A percentile compares a stretch with the other conserved stretches of the same genome.
phyloP scores from a whole-genome alignment of 2,888 invertebrate species.

The Andricus curvator region DNA sequence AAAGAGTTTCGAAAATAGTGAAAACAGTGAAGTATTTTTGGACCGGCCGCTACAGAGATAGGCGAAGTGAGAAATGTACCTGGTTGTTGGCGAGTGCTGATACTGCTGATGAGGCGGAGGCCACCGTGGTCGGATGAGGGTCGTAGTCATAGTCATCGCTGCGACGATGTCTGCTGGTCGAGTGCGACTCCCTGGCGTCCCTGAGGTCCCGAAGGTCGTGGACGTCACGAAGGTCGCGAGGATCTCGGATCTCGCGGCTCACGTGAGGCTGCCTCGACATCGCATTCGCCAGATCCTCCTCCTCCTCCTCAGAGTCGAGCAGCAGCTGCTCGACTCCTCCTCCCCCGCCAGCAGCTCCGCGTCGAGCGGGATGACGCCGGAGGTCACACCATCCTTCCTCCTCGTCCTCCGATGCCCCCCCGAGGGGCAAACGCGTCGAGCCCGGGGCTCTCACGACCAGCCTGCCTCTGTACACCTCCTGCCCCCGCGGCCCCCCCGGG shows the following conservation, averaged over 20 bases:
- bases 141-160: slow-evolving; percentile 70
- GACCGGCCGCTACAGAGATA: no score
- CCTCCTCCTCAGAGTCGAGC: slow-evolving; percentile 77
- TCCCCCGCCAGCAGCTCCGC: slow-evolving; percentile 62
- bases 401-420: slow-evolving; percentile 73
- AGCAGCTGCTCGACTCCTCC: slow-evolving; percentile 72
- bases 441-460: slow-evolving; percentile 75
- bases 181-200: slow-evolving; percentile 61
- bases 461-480: slow-evolving; percentile 56
- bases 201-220: slow-evolving; percentile 55
- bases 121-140: slow-evolving; percentile 58
- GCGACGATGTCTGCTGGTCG: slow-evolving; percentile 59
- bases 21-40: no score
- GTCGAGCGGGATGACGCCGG: slow-evolving; percentile 72
- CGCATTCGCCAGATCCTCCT: slow-evolving; percentile 68
- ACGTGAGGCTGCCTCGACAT: slow-evolving; percentile 70
- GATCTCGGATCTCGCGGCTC: slow-evolving; percentile 62
- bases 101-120: slow-evolving; percentile 64
- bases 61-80: slow-evolving; percentile 60
- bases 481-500: slow-evolving; percentile 68
- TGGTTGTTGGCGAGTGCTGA: slow-evolving; percentile 69
- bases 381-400: slow-evolving; percentile 76
- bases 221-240: slow-evolving; percentile 63
- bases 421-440: slow-evolving; percentile 70
- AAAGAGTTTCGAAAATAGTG: no score